Base-by-base conservation (phyloP, 2,113 vertebrate species). In the Eonycteris spelaea region DNA sequence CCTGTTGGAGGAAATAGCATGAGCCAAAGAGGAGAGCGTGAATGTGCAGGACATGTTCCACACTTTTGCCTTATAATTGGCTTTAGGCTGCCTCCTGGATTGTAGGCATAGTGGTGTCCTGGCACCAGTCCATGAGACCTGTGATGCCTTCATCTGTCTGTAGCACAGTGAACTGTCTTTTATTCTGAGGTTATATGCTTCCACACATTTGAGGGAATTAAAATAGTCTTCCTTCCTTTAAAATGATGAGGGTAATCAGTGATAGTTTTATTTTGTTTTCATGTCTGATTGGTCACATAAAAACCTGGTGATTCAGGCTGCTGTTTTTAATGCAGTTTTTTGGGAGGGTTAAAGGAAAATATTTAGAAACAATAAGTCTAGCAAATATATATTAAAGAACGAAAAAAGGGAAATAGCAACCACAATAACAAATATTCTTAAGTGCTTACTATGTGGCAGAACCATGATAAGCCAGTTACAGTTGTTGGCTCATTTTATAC, bases 191-290 rank as follows among this genome's bases (percentile, higher is more conserved):
- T 55, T 10, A 30, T 73, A 30, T 86, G 48, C 48, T 70, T 65
- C 51, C 6, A 92, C 40, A 87, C 19, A 68, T 78, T 87, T 88
- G 26, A 12, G 3, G 28, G 14, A 21, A 73, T 65, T 71, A 77
- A 82, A 53, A 70, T 65, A 28, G 1, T 4, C 10, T 82, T 92
- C 10, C 16, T 57, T 59, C 19, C 21, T 86, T 90, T 70, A 90
- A 53, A 93, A 40, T 73, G 35, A 73, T 68, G 15, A n/a, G 35
- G 22, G 28, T 68, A 61, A 67, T 84, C 55, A n/a, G 22, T 71
- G 11, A 67, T 92, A 73, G 9, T 63, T 57, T 79, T 91, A 43
- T 94, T 90, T 71, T 68, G 35, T 83, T 94, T 94, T 87, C 22
- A 91, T 90, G 21, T 35, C 28, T 57, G 30, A 38, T 45, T 90